Percentiles rank a stretch among this genome's conserved stretches.
These are phyloP conservation scores for Siniperca obscura DNA, from an alignment of 2,797 vertebrate genomes.

Conservation along the genomic window DNA sequence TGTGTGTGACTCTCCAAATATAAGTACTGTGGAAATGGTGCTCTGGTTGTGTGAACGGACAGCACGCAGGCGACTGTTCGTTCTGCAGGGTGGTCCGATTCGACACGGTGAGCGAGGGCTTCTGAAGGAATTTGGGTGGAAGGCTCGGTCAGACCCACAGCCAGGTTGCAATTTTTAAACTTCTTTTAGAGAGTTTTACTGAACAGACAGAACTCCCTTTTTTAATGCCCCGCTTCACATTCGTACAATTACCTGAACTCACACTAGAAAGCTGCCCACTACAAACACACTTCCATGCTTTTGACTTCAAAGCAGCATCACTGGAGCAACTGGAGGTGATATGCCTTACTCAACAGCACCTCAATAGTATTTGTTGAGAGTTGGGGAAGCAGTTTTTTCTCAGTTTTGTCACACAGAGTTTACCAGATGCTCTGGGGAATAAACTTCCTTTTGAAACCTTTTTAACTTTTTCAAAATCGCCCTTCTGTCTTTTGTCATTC, in stretches of 20 bases:
- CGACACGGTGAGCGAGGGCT: constrained; percentile 43
- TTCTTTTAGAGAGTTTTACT: constrained; percentile 36
- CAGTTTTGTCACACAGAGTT: constrained; percentile 20
- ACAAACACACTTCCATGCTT: constrained; percentile 6
- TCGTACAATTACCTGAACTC: constrained; percentile 26
- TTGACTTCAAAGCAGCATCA: constrained; percentile 17
- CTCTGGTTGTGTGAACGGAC: constrained; percentile 34
- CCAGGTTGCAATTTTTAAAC: constrained; percentile 38
- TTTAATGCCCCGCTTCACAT: constrained; percentile 27
- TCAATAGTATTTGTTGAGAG: constrained; percentile 42
- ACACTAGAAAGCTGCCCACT: constrained; percentile 13
- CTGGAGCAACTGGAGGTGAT: constrained; percentile 7
- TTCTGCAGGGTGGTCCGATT: constrained; percentile 77
- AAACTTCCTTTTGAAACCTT: constrained; percentile 21
- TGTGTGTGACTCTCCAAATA: constrained; percentile 43
- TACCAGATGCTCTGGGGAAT: not conserved
- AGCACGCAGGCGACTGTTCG: constrained; percentile 24
- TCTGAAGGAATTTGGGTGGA: constrained; percentile 56
- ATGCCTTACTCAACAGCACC: constrained; percentile 34
- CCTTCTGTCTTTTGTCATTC: constrained; percentile 3
- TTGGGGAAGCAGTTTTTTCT: constrained; percentile 36
- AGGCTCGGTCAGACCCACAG: constrained; percentile 29
- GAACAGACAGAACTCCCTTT: constrained; percentile 16
- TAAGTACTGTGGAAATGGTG: constrained; percentile 48
- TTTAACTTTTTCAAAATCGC: not conserved